phyloP scores from a whole-genome alignment of 2,797 vertebrate species.

The Paramormyrops hopkinsi region DNA sequence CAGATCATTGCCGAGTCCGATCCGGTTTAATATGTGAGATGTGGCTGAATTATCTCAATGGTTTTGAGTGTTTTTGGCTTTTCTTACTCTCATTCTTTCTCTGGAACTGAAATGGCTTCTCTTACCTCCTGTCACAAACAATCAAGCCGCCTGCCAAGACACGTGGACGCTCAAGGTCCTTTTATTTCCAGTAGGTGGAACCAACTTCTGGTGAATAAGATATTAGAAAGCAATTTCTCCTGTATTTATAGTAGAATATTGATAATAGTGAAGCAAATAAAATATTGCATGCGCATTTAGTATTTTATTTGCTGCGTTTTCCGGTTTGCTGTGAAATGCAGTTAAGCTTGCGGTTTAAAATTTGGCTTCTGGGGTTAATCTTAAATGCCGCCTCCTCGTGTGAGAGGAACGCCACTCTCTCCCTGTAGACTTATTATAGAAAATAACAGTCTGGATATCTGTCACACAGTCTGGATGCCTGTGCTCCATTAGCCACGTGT shows the following conservation, averaged over 20 bases:
- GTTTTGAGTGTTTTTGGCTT: not conserved
- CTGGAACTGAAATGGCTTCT: not conserved
- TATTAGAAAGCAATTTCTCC: not conserved
- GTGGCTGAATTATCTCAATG: not conserved
- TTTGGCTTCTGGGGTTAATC: not conserved
- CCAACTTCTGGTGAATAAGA: not conserved
- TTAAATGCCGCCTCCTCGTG: not conserved
- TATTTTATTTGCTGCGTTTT: not conserved
- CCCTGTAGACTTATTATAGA: not conserved
- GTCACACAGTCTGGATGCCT: not conserved
- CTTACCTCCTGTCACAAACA: not conserved
- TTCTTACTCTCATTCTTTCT: not conserved
- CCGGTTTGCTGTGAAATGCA: not conserved
- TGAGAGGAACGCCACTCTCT: not conserved
- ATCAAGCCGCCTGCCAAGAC: not conserved
- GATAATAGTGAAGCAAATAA: not conserved
- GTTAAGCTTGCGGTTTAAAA: not conserved
- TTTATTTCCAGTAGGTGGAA: not conserved
- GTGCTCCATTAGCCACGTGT: not conserved
- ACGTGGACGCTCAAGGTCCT: not conserved
- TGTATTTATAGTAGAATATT: not conserved
- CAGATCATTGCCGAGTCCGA: not conserved
- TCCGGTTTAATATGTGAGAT: not conserved
- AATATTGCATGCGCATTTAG: not conserved
- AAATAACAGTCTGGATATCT: not conserved